phyloP scores from a whole-genome alignment of 2,888 invertebrate genomes.

The Eulithis prunata region DNA sequence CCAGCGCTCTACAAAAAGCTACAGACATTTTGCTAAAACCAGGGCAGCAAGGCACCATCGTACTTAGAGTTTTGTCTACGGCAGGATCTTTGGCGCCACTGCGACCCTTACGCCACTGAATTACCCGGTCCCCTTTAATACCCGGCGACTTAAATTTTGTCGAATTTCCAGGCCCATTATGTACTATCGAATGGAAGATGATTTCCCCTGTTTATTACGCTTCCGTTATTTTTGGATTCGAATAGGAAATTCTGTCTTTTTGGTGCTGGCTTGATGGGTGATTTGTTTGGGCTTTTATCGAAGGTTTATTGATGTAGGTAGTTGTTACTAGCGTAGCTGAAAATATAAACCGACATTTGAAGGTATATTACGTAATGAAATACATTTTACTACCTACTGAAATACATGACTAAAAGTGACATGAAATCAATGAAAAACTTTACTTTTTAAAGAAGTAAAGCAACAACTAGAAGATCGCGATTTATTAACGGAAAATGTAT shows the following conservation, averaged over 20 bases:
- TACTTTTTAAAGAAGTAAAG: too few species aligned
- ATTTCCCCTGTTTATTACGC: slow-evolving; percentile 73
- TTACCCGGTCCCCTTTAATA: slow-evolving; percentile 82
- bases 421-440: too few species aligned
- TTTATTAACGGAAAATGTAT: not conserved
- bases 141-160: slow-evolving; percentile 81
- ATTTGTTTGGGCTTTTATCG: slow-evolving; percentile 10
- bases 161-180: slow-evolving; percentile 79
- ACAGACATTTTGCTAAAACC: slow-evolving; percentile 48
- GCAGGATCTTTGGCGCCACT: slow-evolving; percentile 79
- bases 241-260: slow-evolving; percentile 8
- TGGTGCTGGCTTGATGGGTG: slow-evolving; percentile 17
- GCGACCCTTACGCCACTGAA: slow-evolving; percentile 82
- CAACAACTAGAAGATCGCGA: not conserved
- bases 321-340: not conserved
- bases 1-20: slow-evolving; percentile 40
- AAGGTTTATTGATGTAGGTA: not conserved
- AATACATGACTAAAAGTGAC: too few species aligned
- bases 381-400: too few species aligned
- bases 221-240: slow-evolving; percentile 54
- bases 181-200: slow-evolving; percentile 76
- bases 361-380: too few species aligned
- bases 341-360: not conserved
- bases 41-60: slow-evolving; percentile 59
- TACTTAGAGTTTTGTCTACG: slow-evolving; percentile 81